A percentile compares a stretch with the other conserved stretches of the same genome.
Conservation (phyloP, 2,113 vertebrate genomes). For the Salminus brasiliensis region DNA sequence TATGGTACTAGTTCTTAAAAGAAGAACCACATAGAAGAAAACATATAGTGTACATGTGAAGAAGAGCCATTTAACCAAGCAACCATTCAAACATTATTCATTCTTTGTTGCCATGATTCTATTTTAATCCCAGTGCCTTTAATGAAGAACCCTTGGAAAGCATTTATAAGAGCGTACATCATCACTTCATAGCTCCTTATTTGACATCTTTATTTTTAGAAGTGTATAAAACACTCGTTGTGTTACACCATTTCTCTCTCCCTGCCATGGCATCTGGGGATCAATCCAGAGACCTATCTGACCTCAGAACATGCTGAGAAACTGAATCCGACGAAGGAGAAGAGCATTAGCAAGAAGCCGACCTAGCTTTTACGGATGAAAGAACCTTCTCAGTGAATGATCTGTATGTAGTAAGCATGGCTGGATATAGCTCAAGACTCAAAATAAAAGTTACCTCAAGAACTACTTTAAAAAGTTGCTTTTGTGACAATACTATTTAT, state of each 20-base stretch:
- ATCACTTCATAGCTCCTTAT: background rate
- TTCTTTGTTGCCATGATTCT: no score
- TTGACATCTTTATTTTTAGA: background rate
- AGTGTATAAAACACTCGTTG: background rate
- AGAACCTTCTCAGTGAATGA: background rate
- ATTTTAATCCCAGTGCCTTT: no score
- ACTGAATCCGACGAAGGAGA: constrained; percentile 10
- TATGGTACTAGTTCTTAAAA: no score
- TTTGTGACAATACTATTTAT: no score
- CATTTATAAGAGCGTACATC: background rate
- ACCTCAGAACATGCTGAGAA: constrained; percentile 2
- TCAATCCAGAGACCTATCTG: constrained; percentile 16
- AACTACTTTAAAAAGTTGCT: no score
- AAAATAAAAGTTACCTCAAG: background rate
- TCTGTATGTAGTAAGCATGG: background rate
- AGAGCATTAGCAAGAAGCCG: background rate
- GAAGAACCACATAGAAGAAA: no score
- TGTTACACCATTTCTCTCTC: background rate
- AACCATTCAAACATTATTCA: no score
- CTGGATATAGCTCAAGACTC: background rate
- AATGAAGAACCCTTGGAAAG: no score
- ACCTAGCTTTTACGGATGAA: background rate
- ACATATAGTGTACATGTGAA: no score
- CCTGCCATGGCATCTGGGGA: background rate
- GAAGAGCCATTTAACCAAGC: no score